phyloP scores from a whole-genome alignment of 1,140 invertebrate species.

The Drosophila kanapiae region DNA sequence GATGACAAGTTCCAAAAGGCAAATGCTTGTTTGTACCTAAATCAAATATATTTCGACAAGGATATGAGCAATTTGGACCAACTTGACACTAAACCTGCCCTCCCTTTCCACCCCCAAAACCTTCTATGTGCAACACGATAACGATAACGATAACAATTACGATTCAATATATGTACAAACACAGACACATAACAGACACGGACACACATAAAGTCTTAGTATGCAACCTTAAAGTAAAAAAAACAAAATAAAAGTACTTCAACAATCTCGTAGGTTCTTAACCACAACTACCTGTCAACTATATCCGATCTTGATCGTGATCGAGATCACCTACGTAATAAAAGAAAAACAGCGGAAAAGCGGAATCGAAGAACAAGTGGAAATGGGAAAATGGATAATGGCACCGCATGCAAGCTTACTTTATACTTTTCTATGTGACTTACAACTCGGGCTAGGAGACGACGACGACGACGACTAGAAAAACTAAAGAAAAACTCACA shows the following conservation, averaged over 20 bases:
- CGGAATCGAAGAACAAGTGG: conserved; percentile 16
- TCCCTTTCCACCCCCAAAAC: neutral
- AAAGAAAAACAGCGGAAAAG: neutral
- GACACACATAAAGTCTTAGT: conserved; percentile 29
- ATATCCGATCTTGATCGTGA: conserved; percentile 19
- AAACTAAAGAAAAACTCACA: conserved; percentile 36
- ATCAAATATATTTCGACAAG: conserved; percentile 35
- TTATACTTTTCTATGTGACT: conserved; percentile 53
- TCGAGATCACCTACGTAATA: conserved; percentile 21
- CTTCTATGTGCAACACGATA: conserved; percentile 37
- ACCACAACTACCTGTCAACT: conserved; percentile 48
- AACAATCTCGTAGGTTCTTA: conserved; percentile 49
- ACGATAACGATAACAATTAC: conserved; percentile 21
- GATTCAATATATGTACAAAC: conserved; percentile 33
- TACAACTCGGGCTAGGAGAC: conserved; percentile 37
- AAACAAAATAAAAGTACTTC: neutral
- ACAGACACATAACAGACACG: conserved; percentile 29
- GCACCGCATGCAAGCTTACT: conserved; percentile 38
- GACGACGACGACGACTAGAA: conserved; percentile 13
- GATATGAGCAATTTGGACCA: conserved; percentile 77
- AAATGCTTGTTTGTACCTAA: conserved; percentile 55
- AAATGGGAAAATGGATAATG: conserved; percentile 18
- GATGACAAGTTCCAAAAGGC: conserved; percentile 40
- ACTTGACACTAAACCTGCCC: conserved; percentile 29
- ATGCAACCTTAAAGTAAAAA: conserved; percentile 8